phyloP scores from a whole-genome alignment of 2,113 vertebrate genomes.

The Leptosomus discolor region DNA sequence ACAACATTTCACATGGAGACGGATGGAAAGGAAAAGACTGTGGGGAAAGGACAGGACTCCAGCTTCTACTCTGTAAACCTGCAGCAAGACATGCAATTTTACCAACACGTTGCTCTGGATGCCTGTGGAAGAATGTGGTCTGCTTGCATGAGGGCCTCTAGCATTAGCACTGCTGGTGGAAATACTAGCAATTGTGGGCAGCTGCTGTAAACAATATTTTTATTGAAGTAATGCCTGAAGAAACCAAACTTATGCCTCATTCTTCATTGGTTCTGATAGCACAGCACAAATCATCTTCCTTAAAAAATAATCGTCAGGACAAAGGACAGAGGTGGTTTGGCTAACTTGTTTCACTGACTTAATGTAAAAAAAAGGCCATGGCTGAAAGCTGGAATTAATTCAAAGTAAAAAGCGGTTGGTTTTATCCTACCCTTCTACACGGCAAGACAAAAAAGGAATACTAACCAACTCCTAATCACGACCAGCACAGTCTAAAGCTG shows the following conservation, averaged over 20 bases:
- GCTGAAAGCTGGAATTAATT: neutral
- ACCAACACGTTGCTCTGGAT: fast-evolving
- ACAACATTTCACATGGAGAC: neutral
- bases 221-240: too few species aligned
- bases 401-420: neutral
- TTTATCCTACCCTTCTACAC: neutral
- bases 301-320: neutral
- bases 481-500: neutral
- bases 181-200: neutral
- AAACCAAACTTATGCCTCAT: neutral
- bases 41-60: neutral
- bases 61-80: neutral
- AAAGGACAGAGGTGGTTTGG: neutral
- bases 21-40: neutral
- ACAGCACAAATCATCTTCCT: neutral
- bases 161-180: neutral
- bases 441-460: neutral
- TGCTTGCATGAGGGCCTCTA: fast-evolving
- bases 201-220: neutral
- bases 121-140: fast-evolving
- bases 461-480: neutral
- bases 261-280: fast-evolving
- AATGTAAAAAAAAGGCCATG: neutral
- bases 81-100: neutral
- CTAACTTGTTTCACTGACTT: neutral